phyloP scores from a whole-genome alignment of 2,797 vertebrate species.

The Gephyroberyx darwinii region DNA sequence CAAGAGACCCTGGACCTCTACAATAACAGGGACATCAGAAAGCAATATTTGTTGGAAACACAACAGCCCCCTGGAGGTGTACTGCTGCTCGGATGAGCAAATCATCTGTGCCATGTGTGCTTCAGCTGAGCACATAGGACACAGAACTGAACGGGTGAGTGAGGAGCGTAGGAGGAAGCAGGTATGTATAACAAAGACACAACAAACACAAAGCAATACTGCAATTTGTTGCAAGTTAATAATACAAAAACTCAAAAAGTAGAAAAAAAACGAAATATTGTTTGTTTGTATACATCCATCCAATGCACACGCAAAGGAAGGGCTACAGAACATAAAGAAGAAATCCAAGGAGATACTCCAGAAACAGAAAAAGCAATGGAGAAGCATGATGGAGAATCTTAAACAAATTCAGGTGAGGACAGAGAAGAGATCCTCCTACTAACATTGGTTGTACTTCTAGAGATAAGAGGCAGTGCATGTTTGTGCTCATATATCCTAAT shows the following conservation, averaged over 20 bases:
- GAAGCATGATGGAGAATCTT: background rate
- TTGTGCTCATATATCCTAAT: no score
- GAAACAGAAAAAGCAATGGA: conserved; percentile 15
- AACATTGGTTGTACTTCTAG: no score
- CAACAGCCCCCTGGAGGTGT: conserved; percentile 30
- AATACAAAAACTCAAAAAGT: background rate
- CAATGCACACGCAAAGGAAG: conserved; percentile 33
- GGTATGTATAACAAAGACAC: conserved; percentile 34
- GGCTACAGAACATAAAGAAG: conserved; percentile 36
- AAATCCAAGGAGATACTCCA: conserved; percentile 35
- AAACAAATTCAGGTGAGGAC: conserved; percentile 55
- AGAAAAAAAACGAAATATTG: background rate
- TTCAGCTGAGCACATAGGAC: conserved; percentile 47
- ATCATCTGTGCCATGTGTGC: conserved; percentile 54
- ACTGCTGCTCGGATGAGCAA: conserved; percentile 60
- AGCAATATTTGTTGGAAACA: conserved; percentile 37
- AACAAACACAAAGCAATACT: background rate
- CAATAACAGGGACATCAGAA: background rate
- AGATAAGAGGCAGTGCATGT: background rate
- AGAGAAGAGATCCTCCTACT: background rate
- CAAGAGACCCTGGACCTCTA: background rate
- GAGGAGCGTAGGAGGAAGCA: conserved; percentile 51
- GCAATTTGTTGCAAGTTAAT: no score
- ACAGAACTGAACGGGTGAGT: conserved; percentile 24
- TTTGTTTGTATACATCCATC: background rate